These are phyloP conservation scores for Hyppa rectilinea DNA, from an alignment of 2,888 invertebrate genomes.

Conservation along the genomic window DNA sequence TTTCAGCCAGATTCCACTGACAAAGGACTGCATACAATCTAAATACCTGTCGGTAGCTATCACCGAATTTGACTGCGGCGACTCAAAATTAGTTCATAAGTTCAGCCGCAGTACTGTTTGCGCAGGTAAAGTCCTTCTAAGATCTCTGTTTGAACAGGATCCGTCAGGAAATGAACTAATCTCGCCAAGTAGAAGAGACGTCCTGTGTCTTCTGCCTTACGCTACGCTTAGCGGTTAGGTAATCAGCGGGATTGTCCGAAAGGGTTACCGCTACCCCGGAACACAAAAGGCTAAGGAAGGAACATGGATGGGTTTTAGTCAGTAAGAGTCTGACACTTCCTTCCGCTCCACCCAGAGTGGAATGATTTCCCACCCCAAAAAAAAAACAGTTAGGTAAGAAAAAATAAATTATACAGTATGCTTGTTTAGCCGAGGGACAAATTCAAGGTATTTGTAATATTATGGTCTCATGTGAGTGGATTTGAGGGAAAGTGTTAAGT, in stretches of 20 bases:
- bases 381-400: too few relatives aligned
- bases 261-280: too few relatives aligned
- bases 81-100: constrained; percentile 44
- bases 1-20: constrained; percentile 20
- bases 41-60: constrained; percentile 38
- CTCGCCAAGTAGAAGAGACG: constrained; percentile 70
- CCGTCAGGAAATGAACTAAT: constrained; percentile 72
- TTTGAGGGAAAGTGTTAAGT: too few relatives aligned
- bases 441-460: neutral
- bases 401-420: constrained; percentile 5
- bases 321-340: too few relatives aligned
- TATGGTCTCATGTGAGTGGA: too few relatives aligned
- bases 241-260: too few relatives aligned
- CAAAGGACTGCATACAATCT: constrained; percentile 39
- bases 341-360: too few relatives aligned
- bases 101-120: constrained; percentile 46
- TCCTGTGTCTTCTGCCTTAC: too few relatives aligned
- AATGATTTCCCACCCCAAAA: too few relatives aligned
- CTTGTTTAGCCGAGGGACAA: neutral
- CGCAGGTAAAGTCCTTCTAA: constrained; percentile 50
- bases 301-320: too few relatives aligned
- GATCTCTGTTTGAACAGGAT: constrained; percentile 68
- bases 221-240: too few relatives aligned
- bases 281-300: too few relatives aligned
- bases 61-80: constrained; percentile 1